Evolutionary conservation across 2,888 invertebrate genomes (phyloP).

Genomic region (Kryphioiulus occultus): DNA sequence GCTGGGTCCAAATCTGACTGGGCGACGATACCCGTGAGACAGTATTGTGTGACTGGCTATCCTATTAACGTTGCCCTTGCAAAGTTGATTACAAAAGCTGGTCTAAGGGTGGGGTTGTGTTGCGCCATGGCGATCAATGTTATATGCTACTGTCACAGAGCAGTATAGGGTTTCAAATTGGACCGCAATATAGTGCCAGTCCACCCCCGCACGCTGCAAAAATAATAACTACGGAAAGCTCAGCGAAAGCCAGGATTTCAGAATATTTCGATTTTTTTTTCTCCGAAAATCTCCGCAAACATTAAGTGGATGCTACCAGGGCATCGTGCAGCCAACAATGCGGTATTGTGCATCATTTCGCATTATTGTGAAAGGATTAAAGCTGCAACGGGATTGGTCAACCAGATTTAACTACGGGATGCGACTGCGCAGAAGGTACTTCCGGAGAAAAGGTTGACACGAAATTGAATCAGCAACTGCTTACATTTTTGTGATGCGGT

Average conservation of each 20-base stretch:
- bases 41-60: neutral
- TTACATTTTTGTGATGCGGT: too few species aligned
- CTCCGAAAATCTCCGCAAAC: neutral
- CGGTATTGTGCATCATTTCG: neutral
- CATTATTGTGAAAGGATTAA: neutral
- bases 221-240: neutral
- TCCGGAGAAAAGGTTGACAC: too few species aligned
- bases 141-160: neutral
- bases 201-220: neutral
- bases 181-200: neutral
- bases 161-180: neutral
- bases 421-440: too few species aligned
- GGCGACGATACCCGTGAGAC: neutral
- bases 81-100: conserved; percentile 4
- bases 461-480: too few species aligned
- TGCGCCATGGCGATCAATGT: neutral
- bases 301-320: neutral
- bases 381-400: too few species aligned
- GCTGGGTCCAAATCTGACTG: neutral
- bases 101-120: conserved; percentile 17
- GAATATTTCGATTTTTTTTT: neutral
- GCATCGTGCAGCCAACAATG: neutral
- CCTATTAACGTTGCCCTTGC: neutral
- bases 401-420: too few species aligned
- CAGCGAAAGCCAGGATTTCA: neutral